These are phyloP conservation scores for Dione juno DNA, from an alignment of 2,888 invertebrate species.

Conservation along the genomic window DNA sequence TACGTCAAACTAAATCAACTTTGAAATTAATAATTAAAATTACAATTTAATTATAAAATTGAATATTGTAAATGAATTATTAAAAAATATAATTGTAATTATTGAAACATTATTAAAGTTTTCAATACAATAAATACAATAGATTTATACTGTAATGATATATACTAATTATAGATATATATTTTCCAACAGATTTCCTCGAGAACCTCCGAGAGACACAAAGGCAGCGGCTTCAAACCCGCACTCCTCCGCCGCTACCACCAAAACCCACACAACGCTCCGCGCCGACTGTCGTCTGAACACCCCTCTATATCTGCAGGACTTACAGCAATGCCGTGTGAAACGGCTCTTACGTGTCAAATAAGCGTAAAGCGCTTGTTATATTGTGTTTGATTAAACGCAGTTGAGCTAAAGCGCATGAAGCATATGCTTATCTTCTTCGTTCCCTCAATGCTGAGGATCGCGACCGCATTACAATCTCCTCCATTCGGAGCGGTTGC, in stretches of 20 bases:
- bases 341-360: not conserved
- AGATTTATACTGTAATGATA: no score
- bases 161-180: not conserved
- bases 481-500: no score
- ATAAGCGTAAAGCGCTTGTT: not conserved
- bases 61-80: no score
- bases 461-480: no score
- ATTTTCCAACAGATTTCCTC: slow-evolving; percentile 63
- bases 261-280: slow-evolving; percentile 66
- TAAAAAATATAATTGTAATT: no score
- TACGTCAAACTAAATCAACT: no score
- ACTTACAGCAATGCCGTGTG: slow-evolving; percentile 6
- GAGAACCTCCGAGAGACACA: slow-evolving; percentile 76
- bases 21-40: no score
- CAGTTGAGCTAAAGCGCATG: not conserved
- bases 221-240: slow-evolving; percentile 60
- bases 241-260: slow-evolving; percentile 68
- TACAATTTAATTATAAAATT: no score
- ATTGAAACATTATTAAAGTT: no score
- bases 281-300: slow-evolving; percentile 66
- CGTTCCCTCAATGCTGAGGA: no score
- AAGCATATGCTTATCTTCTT: no score
- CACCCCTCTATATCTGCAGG: not conserved
- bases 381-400: not conserved
- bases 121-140: no score